Evolutionary conservation across 2,888 invertebrate species (phyloP).

Genomic region (Entomobrya multifasciata): DNA sequence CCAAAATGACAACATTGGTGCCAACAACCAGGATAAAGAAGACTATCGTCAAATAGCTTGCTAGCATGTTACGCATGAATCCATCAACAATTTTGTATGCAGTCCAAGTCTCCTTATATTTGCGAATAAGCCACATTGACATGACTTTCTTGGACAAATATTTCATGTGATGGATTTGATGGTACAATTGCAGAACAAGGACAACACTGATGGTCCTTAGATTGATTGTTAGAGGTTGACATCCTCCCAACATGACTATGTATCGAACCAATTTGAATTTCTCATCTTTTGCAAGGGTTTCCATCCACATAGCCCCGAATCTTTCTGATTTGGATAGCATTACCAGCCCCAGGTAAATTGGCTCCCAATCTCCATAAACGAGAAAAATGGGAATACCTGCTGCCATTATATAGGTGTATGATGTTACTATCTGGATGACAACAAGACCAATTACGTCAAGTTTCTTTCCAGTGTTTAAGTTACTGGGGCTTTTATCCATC

Average conservation of each 20-base stretch:
- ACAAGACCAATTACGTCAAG: neutral
- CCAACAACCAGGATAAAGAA: conserved; percentile 17
- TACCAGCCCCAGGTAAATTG: neutral
- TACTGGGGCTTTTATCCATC: too few relatives aligned
- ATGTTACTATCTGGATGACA: neutral
- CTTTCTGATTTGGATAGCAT: neutral
- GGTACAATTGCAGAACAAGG: neutral
- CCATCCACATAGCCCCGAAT: too few relatives aligned
- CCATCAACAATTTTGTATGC: neutral
- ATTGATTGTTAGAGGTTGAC: neutral
- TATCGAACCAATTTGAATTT: neutral
- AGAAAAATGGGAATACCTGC: neutral
- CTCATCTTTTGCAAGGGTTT: neutral
- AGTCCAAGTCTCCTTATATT: conserved; percentile 4
- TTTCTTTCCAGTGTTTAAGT: neutral
- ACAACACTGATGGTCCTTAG: neutral
- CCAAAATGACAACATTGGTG: conserved; percentile 1
- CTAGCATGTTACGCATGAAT: too few relatives aligned
- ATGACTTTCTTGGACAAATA: neutral
- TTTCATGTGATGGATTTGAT: neutral
- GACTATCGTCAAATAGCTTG: neutral
- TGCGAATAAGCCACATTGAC: neutral
- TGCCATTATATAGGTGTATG: neutral
- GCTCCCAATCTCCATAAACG: neutral
- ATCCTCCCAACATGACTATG: neutral